phyloP scores from a whole-genome alignment of 2,888 invertebrate species.

The Lissonota sp. region DNA sequence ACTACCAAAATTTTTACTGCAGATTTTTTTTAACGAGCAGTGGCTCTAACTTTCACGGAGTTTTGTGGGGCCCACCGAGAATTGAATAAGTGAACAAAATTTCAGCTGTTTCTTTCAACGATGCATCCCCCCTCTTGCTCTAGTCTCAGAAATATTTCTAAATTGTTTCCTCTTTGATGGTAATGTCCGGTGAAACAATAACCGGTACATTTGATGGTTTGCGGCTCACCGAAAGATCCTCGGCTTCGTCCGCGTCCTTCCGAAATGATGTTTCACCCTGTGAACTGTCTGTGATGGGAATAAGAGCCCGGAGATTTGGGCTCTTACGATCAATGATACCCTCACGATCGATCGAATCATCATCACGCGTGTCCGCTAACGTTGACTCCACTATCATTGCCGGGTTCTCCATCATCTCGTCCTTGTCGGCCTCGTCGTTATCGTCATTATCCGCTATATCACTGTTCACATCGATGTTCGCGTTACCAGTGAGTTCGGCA shows the following conservation, averaged over 20 bases:
- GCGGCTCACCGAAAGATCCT: constrained; percentile 90
- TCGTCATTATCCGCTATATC: constrained; percentile 70
- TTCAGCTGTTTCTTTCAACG: too few species aligned
- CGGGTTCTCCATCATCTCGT: constrained; percentile 77
- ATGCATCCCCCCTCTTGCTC: too few species aligned
- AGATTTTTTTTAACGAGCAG: too few species aligned
- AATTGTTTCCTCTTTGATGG: constrained; percentile 85
- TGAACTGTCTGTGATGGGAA: constrained; percentile 21
- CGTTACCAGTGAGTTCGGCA: constrained; percentile 84
- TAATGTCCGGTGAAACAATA: constrained; percentile 89
- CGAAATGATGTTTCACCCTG: constrained; percentile 80
- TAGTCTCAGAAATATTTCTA: not conserved
- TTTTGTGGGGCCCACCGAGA: too few species aligned
- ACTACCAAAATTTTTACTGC: too few species aligned
- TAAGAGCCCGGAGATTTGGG: constrained; percentile 87
- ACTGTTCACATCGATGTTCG: constrained; percentile 85
- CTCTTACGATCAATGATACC: constrained; percentile 84
- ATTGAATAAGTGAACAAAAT: too few species aligned
- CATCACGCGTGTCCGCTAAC: constrained; percentile 88
- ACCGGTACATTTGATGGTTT: constrained; percentile 86
- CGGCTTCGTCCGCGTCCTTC: constrained; percentile 86
- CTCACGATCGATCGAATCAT: constrained; percentile 85
- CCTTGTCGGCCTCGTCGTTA: constrained; percentile 75
- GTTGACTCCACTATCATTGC: constrained; percentile 88
- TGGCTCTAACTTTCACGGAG: too few species aligned